Percentiles rank a stretch among this genome's conserved stretches.
Evolutionary conservation across 2,888 invertebrate species (phyloP).

Genomic region (Agrotis clavis): DNA sequence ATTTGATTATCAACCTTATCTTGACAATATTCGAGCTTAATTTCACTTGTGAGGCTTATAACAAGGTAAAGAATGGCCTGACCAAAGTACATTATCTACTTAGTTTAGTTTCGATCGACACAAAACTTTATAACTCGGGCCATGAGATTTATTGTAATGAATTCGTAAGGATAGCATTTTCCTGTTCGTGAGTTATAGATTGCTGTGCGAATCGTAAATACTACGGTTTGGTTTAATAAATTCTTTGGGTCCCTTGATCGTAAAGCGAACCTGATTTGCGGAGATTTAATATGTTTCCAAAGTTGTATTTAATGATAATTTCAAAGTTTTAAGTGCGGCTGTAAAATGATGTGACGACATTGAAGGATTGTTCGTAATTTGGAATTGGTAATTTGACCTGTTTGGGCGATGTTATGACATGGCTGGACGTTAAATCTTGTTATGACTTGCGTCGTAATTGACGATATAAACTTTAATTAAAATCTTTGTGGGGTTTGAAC

Average conservation of each 20-base stretch:
- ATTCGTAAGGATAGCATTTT: conserved; percentile 84
- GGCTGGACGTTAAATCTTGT: conserved; percentile 41
- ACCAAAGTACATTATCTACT: conserved; percentile 82
- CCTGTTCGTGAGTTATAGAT: conserved; percentile 81
- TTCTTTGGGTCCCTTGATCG: conserved; percentile 72
- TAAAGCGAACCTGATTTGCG: conserved; percentile 71
- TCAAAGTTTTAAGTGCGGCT: conserved; percentile 59
- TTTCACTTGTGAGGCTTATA: conserved; percentile 62
- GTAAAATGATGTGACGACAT: conserved; percentile 60
- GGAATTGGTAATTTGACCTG: conserved; percentile 54
- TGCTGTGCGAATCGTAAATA: conserved; percentile 81
- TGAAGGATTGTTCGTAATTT: conserved; percentile 54
- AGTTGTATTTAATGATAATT: conserved; percentile 65
- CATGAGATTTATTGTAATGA: conserved; percentile 86
- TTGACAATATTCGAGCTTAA: conserved; percentile 53
- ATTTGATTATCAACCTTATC: conserved; percentile 65
- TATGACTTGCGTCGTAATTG: conserved; percentile 42
- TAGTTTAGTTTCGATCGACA: conserved; percentile 82
- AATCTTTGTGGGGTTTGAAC: conserved; percentile 7
- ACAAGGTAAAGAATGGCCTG: conserved; percentile 79
- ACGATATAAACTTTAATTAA: conserved; percentile 37
- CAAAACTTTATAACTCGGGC: conserved; percentile 84
- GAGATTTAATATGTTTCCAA: conserved; percentile 64
- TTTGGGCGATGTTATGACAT: conserved; percentile 40
- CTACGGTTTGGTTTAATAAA: conserved; percentile 77